These are phyloP conservation scores for Amblyraja radiata DNA, from an alignment of 2,797 vertebrate species.

Conservation along the genomic window DNA sequence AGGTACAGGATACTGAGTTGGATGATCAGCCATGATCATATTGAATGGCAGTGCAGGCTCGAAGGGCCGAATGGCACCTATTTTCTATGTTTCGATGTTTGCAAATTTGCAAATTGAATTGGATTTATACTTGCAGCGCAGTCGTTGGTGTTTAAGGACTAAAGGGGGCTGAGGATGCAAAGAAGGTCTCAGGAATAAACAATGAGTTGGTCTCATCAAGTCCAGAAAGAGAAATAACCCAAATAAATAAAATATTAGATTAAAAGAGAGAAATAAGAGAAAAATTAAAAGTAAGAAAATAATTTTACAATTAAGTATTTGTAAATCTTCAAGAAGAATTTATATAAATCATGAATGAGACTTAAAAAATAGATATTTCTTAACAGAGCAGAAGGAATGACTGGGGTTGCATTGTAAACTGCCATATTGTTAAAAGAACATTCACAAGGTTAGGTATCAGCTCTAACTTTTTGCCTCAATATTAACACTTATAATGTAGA, in stretches of 20 bases:
- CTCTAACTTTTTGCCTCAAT: neutral
- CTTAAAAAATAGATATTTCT: neutral
- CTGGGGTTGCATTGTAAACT: neutral
- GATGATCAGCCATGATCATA: too few species aligned
- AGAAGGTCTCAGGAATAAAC: neutral
- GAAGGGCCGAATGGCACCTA: too few species aligned
- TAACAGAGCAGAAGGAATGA: neutral
- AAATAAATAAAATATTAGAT: neutral
- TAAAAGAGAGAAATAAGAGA: neutral
- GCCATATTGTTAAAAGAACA: neutral
- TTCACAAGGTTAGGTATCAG: neutral
- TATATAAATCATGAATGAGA: neutral
- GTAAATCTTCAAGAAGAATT: neutral
- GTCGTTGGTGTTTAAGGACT: too few species aligned
- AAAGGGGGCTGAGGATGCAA: too few species aligned
- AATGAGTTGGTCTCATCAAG: neutral
- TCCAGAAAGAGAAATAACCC: neutral
- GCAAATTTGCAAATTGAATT: too few species aligned
- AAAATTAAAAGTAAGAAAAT: neutral
- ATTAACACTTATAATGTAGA: neutral
- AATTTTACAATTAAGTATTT: neutral
- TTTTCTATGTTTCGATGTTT: too few species aligned
- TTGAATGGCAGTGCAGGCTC: too few species aligned
- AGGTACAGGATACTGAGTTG: too few species aligned
- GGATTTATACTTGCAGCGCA: too few species aligned